These are phyloP conservation scores for Mastacembelus armatus DNA, from an alignment of 2,797 vertebrate genomes.

Conservation along the genomic window DNA sequence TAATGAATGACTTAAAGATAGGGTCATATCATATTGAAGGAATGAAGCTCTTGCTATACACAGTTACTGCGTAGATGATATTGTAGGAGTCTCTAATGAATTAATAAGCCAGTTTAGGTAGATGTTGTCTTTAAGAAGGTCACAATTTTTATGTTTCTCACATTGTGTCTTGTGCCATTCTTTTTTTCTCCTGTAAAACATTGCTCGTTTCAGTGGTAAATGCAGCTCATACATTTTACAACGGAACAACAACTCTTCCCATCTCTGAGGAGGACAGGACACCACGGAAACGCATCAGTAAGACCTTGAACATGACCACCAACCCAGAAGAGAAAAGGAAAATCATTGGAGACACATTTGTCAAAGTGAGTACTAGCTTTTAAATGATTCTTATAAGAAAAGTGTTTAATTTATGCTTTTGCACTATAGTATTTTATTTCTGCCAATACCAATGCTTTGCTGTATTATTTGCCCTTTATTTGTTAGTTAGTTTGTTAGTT, in stretches of 20 bases:
- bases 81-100: background rate
- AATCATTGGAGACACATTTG: conserved; percentile 98
- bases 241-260: conserved; percentile 97
- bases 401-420: too few species aligned
- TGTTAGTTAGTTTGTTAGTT: too few species aligned
- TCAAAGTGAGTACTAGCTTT: conserved; percentile 86
- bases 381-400: background rate
- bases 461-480: background rate
- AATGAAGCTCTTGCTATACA: background rate
- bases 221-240: conserved; percentile 98
- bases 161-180: background rate
- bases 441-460: too few species aligned
- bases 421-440: too few species aligned
- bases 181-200: background rate
- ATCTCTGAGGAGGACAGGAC: conserved; percentile 99
- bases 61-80: background rate
- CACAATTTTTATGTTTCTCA: background rate
- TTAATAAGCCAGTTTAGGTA: background rate
- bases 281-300: conserved; percentile 97
- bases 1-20: background rate
- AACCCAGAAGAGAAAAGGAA: conserved; percentile 99
- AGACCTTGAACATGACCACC: conserved; percentile 98
- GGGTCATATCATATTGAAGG: background rate
- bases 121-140: background rate
- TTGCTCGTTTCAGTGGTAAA: conserved; percentile 89